phyloP scores from a whole-genome alignment of 2,113 vertebrate genomes.

The Copsychus sechellarum region DNA sequence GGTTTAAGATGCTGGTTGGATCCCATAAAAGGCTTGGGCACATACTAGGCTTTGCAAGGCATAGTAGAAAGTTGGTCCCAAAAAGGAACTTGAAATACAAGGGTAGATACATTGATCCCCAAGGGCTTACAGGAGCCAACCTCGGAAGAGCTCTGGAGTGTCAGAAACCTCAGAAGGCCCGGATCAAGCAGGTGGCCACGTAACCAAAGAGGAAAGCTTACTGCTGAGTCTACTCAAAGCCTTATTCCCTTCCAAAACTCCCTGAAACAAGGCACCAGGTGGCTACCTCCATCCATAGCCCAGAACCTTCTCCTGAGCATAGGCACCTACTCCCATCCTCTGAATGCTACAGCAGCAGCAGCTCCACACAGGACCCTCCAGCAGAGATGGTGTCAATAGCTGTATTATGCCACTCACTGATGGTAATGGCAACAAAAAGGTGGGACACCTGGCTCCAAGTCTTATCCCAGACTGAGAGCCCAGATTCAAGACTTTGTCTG shows the following conservation, averaged over 20 bases:
- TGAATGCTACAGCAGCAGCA: not conserved
- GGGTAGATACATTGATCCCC: not conserved
- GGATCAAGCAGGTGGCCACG: fast-evolving
- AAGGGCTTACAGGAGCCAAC: not conserved
- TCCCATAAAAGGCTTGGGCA: not conserved
- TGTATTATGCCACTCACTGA: fast-evolving
- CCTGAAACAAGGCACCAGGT: not conserved
- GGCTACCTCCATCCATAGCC: not conserved
- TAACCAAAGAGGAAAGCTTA: not conserved
- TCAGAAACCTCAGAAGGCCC: not conserved
- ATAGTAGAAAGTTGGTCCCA: not conserved
- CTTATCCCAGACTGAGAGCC: not conserved
- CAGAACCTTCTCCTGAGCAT: not conserved
- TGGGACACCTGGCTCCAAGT: not conserved
- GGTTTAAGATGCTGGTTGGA: not conserved
- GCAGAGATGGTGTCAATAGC: not conserved
- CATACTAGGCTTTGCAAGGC: not conserved
- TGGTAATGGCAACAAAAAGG: not conserved
- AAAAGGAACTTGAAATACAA: not conserved
- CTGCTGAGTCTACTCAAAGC: not conserved
- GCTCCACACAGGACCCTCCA: not conserved
- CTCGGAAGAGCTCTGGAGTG: not conserved
- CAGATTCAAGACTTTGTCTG: not conserved
- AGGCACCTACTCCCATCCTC: not conserved
- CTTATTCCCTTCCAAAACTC: not conserved